phyloP scores from a whole-genome alignment of 2,797 vertebrate genomes.

The Spea hammondii region DNA sequence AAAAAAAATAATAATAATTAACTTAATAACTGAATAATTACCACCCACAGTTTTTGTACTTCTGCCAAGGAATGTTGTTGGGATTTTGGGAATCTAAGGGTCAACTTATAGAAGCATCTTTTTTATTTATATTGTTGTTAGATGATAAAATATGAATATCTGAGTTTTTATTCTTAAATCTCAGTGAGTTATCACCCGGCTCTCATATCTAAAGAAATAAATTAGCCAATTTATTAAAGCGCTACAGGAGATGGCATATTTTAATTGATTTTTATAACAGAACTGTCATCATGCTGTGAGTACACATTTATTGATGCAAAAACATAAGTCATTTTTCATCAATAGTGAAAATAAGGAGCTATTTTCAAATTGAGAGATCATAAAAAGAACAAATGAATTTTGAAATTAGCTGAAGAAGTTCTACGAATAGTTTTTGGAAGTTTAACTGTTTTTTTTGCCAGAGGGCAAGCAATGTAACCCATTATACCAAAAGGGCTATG shows the following conservation, averaged over 20 bases:
- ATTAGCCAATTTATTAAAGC: constrained; percentile 30
- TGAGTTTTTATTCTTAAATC: constrained; percentile 22
- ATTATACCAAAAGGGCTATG: no score
- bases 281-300: constrained; percentile 34
- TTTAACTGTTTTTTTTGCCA: no score
- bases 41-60: no score
- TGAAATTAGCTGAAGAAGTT: neutral
- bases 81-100: no score
- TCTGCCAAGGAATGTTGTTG: no score
- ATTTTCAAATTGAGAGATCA: neutral
- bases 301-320: constrained; percentile 27
- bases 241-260: constrained; percentile 23
- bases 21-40: no score
- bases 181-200: constrained; percentile 17
- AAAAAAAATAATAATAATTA: no score
- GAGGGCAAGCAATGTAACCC: no score
- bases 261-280: constrained; percentile 34
- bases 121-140: no score
- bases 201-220: constrained; percentile 4
- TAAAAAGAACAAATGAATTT: neutral
- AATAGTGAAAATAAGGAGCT: constrained; percentile 12
- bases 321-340: constrained; percentile 29
- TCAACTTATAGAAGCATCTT: no score
- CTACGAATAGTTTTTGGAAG: no score
- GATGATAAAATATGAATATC: neutral